Evolutionary conservation across 53 echinoderm and acorn worm species (phyloP).

Genomic region (Apostichopus leukothele): DNA sequence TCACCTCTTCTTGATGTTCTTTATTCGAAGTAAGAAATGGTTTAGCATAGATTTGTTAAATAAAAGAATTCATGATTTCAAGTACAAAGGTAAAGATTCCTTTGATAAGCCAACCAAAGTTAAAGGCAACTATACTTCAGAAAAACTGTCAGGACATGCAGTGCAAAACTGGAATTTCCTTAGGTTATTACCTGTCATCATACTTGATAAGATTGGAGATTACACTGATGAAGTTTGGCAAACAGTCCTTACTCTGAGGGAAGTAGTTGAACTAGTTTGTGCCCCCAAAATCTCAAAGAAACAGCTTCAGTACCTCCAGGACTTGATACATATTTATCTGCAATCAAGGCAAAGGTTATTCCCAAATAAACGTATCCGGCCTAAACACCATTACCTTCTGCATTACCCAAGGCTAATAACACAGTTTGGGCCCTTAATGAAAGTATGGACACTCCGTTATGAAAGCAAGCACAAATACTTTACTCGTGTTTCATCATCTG

Average conservation of each 20-base stretch:
- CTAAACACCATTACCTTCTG: slow-evolving; percentile 41
- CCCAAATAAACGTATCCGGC: neutral
- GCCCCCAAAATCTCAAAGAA: slow-evolving; percentile 19
- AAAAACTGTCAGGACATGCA: slow-evolving; percentile 41
- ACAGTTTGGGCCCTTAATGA: slow-evolving; percentile 34
- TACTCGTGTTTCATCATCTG: slow-evolving; percentile 37
- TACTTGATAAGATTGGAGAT: slow-evolving; percentile 14
- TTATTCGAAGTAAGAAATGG: slow-evolving; percentile 6
- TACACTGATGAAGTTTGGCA: slow-evolving; percentile 39
- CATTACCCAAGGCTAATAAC: slow-evolving; percentile 31
- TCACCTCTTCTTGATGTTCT: slow-evolving; percentile 44
- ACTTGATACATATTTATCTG: slow-evolving; percentile 39
- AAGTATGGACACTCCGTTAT: slow-evolving; percentile 29
- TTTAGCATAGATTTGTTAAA: slow-evolving; percentile 26
- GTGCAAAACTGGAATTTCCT: slow-evolving; percentile 51
- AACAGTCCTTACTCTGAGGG: slow-evolving; percentile 12
- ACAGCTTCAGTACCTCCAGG: slow-evolving; percentile 37
- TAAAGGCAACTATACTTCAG: neutral
- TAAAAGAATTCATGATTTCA: slow-evolving; percentile 34
- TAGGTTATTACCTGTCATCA: slow-evolving; percentile 37
- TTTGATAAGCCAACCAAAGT: slow-evolving; percentile 35
- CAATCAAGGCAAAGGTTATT: slow-evolving; percentile 18
- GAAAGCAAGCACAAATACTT: slow-evolving; percentile 52
- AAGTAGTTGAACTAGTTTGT: slow-evolving; percentile 29
- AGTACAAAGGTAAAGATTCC: slow-evolving; percentile 37